A percentile compares a stretch with the other conserved stretches of the same genome.
These are phyloP conservation scores for Vireo griseus DNA, from an alignment of 2,797 vertebrate species.

Conservation along the genomic window DNA sequence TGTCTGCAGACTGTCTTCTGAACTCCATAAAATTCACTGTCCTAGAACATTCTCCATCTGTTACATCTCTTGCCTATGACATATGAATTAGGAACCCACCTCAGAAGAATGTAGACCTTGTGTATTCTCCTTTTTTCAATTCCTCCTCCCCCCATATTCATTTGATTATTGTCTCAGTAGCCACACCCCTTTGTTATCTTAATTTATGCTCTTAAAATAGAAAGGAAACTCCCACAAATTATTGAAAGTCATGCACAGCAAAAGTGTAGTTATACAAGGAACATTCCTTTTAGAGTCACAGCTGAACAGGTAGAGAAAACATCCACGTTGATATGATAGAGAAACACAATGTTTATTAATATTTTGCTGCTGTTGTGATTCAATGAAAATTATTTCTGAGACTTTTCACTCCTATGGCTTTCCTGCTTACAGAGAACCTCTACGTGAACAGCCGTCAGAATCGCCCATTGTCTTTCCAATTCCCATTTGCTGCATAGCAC, in stretches of 20 bases:
- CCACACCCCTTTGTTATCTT: not conserved
- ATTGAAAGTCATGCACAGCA: not conserved
- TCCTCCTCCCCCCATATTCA: fast-evolving
- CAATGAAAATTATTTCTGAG: not conserved
- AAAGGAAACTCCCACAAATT: not conserved
- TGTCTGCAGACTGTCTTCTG: not conserved
- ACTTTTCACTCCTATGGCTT: not conserved
- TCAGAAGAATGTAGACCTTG: not conserved
- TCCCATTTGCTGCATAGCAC: not conserved
- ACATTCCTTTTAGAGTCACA: not conserved
- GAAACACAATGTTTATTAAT: not conserved
- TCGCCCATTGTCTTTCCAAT: not conserved
- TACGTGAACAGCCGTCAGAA: not conserved
- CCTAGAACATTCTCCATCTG: not conserved
- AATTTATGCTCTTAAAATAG: not conserved
- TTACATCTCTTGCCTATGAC: not conserved
- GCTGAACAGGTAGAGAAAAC: not conserved
- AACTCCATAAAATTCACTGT: not conserved
- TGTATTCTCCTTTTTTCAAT: not conserved
- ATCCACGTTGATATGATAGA: not conserved
- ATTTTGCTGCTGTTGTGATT: not conserved
- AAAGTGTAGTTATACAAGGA: not conserved
- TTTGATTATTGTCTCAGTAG: not conserved
- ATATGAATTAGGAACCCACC: not conserved
- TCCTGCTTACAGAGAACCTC: not conserved